Conservation (phyloP, 2,797 vertebrate genomes). For the Clarias pachynema region DNA sequence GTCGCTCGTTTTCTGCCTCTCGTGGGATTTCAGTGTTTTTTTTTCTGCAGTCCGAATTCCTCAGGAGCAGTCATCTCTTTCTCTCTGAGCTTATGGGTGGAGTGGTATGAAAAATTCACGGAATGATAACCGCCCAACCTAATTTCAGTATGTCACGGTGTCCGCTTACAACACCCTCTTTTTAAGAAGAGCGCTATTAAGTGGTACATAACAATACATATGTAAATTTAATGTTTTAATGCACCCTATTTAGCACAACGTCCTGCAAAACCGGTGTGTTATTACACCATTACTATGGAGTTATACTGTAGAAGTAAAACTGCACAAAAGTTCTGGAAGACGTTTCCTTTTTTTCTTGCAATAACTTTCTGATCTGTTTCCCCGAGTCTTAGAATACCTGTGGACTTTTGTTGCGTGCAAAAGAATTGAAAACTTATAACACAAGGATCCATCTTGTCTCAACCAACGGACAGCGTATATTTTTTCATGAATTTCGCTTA, state of each 20-base stretch:
- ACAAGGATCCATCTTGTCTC: neutral
- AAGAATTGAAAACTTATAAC: neutral
- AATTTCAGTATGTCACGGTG: constrained; percentile 3
- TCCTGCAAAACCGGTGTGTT: neutral
- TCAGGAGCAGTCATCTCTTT: neutral
- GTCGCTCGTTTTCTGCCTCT: neutral
- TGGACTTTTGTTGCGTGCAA: neutral
- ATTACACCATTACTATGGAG: neutral
- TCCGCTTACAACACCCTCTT: neutral
- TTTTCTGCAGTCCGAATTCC: constrained; percentile 6
- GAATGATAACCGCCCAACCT: neutral
- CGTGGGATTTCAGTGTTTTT: neutral
- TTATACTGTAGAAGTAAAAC: neutral
- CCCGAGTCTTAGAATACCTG: neutral
- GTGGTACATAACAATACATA: no score
- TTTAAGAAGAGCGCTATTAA: neutral
- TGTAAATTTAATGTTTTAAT: neutral
- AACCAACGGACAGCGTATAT: no score
- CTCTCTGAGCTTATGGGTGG: neutral
- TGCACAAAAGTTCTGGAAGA: no score
- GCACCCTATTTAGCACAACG: neutral
- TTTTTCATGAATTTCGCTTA: neutral
- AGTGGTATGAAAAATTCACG: neutral
- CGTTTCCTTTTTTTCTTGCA: neutral
- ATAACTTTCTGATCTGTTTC: neutral